phyloP scores from a whole-genome alignment of 1,140 invertebrate species.

The Papilio polyxenes region DNA sequence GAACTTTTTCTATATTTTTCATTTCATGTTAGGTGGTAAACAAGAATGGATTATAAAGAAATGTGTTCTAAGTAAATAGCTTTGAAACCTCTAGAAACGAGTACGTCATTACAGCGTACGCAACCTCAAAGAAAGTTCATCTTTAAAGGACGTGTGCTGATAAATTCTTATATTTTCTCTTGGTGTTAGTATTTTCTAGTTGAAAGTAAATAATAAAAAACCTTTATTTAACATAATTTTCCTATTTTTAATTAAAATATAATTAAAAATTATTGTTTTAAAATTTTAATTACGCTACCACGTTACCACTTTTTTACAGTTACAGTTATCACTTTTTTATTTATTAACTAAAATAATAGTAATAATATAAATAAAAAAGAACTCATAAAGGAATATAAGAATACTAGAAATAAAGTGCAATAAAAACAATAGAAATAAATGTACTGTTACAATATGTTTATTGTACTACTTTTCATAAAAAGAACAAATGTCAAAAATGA shows the following conservation, averaged over 20 bases:
- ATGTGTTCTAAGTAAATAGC: constrained; percentile 47
- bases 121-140: constrained; percentile 52
- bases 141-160: constrained; percentile 42
- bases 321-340: neutral
- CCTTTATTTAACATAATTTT: neutral
- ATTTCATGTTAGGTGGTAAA: constrained; percentile 46
- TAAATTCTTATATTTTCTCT: neutral
- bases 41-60: constrained; percentile 49
- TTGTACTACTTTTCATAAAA: neutral
- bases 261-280: neutral
- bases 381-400: too few relatives aligned
- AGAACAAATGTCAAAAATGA: constrained; percentile 28
- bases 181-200: neutral
- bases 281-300: neutral
- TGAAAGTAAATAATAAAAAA: neutral
- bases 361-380: too few relatives aligned
- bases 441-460: neutral
- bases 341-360: too few relatives aligned
- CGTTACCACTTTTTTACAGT: too few relatives aligned
- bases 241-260: too few relatives aligned
- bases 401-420: neutral
- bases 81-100: constrained; percentile 49
- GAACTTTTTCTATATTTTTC: constrained; percentile 29
- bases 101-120: constrained; percentile 49
- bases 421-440: neutral